phyloP scores from a whole-genome alignment of 35 echinoderm and acorn worm genomes.

The Ophiothrix spiculata region DNA sequence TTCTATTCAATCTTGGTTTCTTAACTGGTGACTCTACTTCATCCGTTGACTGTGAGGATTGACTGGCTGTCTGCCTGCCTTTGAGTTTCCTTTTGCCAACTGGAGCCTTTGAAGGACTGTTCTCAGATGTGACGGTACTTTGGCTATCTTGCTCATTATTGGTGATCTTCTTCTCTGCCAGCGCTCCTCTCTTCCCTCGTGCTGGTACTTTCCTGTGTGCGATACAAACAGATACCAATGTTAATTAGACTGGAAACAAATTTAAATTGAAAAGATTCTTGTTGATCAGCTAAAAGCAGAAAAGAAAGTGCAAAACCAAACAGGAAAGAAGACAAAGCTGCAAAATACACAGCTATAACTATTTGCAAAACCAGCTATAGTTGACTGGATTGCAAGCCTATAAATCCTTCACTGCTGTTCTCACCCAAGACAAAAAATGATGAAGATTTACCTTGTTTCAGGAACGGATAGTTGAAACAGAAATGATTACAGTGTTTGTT shows the following conservation, averaged over 20 bases:
- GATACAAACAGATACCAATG: not conserved
- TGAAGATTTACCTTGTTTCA: too few species aligned
- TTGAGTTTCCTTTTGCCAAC: not conserved
- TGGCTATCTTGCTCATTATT: conserved; percentile 3
- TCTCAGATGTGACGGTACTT: not conserved
- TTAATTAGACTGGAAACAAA: not conserved
- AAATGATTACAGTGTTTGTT: too few species aligned
- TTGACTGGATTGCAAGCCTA: too few species aligned
- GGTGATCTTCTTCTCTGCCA: conserved; percentile 25
- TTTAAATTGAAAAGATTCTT: not conserved
- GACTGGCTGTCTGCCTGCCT: not conserved
- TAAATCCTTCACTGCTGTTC: too few species aligned
- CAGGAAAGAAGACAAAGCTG: too few species aligned
- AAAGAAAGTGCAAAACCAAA: too few species aligned
- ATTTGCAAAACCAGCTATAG: too few species aligned
- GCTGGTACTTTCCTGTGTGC: conserved; percentile 17
- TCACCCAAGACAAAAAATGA: too few species aligned
- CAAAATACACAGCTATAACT: too few species aligned
- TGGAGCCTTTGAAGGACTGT: not conserved
- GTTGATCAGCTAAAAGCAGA: not conserved
- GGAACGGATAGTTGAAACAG: too few species aligned
- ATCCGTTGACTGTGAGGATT: not conserved
- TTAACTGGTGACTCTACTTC: not conserved
- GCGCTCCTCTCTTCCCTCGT: not conserved
- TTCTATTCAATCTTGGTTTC: not conserved